Evolutionary conservation across 2,797 vertebrate species (phyloP).

Genomic region (Salarias fasciatus): DNA sequence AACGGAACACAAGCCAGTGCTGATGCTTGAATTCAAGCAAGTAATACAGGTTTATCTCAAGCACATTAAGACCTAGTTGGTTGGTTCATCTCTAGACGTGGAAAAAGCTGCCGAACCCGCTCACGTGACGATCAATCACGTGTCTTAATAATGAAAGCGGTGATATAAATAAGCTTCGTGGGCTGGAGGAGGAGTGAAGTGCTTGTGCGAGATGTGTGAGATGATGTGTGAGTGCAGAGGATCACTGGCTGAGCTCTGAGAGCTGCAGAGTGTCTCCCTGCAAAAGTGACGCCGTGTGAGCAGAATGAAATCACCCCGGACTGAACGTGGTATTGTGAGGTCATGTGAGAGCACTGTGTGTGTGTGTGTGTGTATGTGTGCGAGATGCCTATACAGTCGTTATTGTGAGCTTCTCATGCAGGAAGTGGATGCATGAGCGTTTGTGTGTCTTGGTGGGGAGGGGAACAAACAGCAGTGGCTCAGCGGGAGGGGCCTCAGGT

Average conservation of each 20-base stretch:
- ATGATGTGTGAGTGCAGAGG: conserved; percentile 34
- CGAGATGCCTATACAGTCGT: too few relatives aligned
- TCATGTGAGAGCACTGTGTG: conserved; percentile 1
- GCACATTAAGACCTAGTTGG: too few relatives aligned
- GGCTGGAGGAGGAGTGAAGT: conserved; percentile 7
- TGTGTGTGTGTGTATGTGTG: background rate
- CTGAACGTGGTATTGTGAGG: conserved; percentile 25
- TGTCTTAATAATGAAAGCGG: too few relatives aligned
- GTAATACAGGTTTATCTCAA: too few relatives aligned
- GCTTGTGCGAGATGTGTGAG: conserved; percentile 17
- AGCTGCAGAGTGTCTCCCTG: conserved; percentile 34
- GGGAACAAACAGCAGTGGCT: conserved; percentile 82
- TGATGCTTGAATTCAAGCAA: too few relatives aligned
- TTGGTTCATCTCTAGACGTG: too few relatives aligned
- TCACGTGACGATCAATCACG: too few relatives aligned
- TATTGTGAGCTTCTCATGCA: too few relatives aligned
- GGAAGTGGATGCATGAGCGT: too few relatives aligned
- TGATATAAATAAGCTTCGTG: too few relatives aligned
- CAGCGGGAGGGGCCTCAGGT: conserved; percentile 75
- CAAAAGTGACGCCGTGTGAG: conserved; percentile 41
- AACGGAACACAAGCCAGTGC: too few relatives aligned
- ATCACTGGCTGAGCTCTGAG: conserved; percentile 31
- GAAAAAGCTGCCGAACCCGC: too few relatives aligned
- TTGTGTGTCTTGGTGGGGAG: conserved; percentile 69
- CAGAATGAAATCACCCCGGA: conserved; percentile 35